Percentiles rank a stretch among this genome's conserved stretches.
phyloP scores from a whole-genome alignment of 2,888 invertebrate species.

The Sinelater perroti region DNA sequence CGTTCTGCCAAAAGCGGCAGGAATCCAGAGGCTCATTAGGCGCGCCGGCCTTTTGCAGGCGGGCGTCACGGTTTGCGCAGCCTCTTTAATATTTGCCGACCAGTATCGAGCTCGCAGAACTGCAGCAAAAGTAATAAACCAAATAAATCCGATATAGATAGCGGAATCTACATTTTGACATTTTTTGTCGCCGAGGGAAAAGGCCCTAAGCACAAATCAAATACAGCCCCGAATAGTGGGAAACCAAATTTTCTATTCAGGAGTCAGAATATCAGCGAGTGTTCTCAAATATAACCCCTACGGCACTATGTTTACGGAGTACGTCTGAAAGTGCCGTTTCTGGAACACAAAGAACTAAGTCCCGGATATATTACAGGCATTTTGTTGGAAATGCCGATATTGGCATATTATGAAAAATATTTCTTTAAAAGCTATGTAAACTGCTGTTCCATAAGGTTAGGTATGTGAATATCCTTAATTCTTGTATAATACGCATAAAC shows the following conservation, averaged over 20 bases:
- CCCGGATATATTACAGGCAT: conserved; percentile 15
- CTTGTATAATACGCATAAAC: too few relatives aligned
- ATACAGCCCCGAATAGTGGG: conserved; percentile 24
- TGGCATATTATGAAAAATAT: too few relatives aligned
- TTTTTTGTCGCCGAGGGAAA: conserved; percentile 25
- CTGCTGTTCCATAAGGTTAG: too few relatives aligned
- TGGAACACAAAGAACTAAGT: conserved; percentile 9
- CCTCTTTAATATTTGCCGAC: conserved; percentile 22
- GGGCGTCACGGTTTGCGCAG: not conserved
- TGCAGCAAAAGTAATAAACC: conserved; percentile 29
- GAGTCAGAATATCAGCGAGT: conserved; percentile 18
- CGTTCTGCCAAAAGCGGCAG: conserved; percentile 2
- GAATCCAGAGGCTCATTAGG: not conserved
- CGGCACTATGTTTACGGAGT: conserved; percentile 18
- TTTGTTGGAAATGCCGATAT: conserved; percentile 5
- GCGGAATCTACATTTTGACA: conserved; percentile 29
- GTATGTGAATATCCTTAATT: too few relatives aligned
- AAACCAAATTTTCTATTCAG: conserved; percentile 19
- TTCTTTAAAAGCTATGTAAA: too few relatives aligned
- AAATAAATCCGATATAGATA: conserved; percentile 33
- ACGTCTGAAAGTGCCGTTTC: conserved; percentile 22
- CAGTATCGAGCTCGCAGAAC: conserved; percentile 23
- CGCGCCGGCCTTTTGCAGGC: not conserved
- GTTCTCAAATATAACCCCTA: conserved; percentile 21
- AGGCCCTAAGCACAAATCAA: conserved; percentile 15